These are phyloP conservation scores for Trichopoda pennipes DNA, from an alignment of 2,888 invertebrate species.

Conservation along the genomic window DNA sequence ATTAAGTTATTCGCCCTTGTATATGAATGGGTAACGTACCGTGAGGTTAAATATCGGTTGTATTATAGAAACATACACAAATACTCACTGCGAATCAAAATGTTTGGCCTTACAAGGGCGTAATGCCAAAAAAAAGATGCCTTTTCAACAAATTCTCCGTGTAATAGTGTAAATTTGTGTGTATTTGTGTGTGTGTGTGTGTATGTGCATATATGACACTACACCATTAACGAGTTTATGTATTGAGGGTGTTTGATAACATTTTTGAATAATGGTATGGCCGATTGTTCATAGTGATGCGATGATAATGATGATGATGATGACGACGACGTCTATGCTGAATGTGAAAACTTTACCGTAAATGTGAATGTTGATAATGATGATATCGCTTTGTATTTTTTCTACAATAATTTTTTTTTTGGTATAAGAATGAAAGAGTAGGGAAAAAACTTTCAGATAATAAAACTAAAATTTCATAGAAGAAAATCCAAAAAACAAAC, in stretches of 20 bases:
- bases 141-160: slow-evolving; percentile 32
- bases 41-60: slow-evolving; percentile 48
- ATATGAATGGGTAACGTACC: slow-evolving; percentile 9
- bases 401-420: background rate
- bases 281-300: slow-evolving; percentile 3
- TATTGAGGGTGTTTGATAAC: slow-evolving; percentile 18
- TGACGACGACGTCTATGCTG: slow-evolving; percentile 27
- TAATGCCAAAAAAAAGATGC: slow-evolving; percentile 63
- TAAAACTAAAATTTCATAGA: slow-evolving; percentile 63
- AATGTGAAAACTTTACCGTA: slow-evolving; percentile 18
- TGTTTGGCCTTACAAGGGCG: slow-evolving; percentile 66
- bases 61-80: slow-evolving; percentile 53
- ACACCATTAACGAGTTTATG: slow-evolving; percentile 5
- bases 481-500: slow-evolving; percentile 60
- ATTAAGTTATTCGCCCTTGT: background rate
- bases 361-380: slow-evolving; percentile 37
- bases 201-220: slow-evolving; percentile 4
- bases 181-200: too few relatives aligned
- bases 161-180: background rate
- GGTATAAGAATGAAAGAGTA: background rate
- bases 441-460: slow-evolving; percentile 55
- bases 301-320: slow-evolving; percentile 30
- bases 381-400: slow-evolving; percentile 39
- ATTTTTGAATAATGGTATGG: slow-evolving; percentile 17
- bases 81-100: slow-evolving; percentile 62